Percentiles rank a stretch among this genome's conserved stretches.
Conservation (phyloP, 2,113 vertebrate genomes). For the Gnathonemus echidnorhynchus region DNA sequence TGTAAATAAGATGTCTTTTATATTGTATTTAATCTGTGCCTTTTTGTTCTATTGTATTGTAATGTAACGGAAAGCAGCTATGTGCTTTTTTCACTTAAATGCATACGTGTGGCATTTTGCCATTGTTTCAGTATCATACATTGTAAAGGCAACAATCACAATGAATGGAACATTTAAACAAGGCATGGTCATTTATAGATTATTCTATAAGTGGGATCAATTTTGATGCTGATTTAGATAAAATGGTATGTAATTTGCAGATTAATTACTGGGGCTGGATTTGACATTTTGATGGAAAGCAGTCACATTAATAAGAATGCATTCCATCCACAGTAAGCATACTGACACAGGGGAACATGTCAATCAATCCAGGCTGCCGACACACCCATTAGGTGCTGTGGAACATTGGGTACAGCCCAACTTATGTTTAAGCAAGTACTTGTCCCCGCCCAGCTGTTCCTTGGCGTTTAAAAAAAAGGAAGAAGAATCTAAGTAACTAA, state of each 20-base stretch:
- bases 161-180: constrained; percentile 10
- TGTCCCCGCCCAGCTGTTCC: background rate
- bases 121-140: constrained; percentile 7
- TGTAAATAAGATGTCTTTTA: too few relatives aligned
- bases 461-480: background rate
- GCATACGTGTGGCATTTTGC: background rate
- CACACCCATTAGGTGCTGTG: background rate
- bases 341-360: background rate
- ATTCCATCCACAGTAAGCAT: background rate
- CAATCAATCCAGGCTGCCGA: background rate
- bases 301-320: background rate
- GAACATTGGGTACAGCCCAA: background rate
- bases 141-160: background rate
- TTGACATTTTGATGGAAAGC: background rate
- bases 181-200: constrained; percentile 7
- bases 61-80: background rate
- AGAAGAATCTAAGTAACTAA: background rate
- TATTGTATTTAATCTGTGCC: too few relatives aligned
- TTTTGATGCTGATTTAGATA: constrained; percentile 4
- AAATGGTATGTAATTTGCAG: constrained; percentile 1
- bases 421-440: background rate
- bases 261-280: background rate
- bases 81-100: background rate
- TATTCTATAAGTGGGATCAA: background rate
- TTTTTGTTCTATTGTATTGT: background rate